Base-by-base conservation (phyloP, 2,113 vertebrate genomes). In the Sigmodon hispidus region DNA sequence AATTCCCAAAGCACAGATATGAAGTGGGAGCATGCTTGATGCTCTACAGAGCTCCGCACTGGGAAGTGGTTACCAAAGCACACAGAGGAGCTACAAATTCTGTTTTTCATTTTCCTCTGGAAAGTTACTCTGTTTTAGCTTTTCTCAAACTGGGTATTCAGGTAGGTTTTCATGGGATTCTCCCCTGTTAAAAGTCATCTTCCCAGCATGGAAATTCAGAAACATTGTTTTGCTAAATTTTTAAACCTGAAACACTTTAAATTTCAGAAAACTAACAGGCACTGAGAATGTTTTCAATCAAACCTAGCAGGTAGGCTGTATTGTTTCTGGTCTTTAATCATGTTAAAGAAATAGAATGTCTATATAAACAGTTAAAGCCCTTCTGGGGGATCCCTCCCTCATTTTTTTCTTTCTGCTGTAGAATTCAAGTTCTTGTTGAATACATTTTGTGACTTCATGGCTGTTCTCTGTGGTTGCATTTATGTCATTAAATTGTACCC, bases 241-340 rank as follows among this genome's bases (percentile, higher is more conserved):
- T 87, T 52, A 95, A 87, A 72, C 73, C 63, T 43, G 29, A 94
- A 89, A 57, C 81, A 76, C 52, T 93, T 59, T 29, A 93, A 76
- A 73, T 81, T n/a, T 92, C 31, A 65, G 70, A 57, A 90, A 90
- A n/a, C 17, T 16, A 93, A 48, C 6, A 81, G 12, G 69, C 2
- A 63, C 16, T 26, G 19, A 67, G 36, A 92, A 36, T 34, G 19
- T 19, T 57, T 43, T 90, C 43, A 13, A 70, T 94, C 75, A 88
- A 31, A 90, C 13, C 43, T 15, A 57, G 26, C 34, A 81, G 12
- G 29, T 50, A 57, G 79, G 40, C 52, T 87, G 0, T 72, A 15
- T 79, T 88, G 7, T 85, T 65, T 95, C 76, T 94, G 45, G 84
- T 43, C 26, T 88, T 16, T 80, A 43, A 43, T 7, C 48, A 70